phyloP scores from a whole-genome alignment of 2,888 invertebrate species.

The Lycia hirtaria region DNA sequence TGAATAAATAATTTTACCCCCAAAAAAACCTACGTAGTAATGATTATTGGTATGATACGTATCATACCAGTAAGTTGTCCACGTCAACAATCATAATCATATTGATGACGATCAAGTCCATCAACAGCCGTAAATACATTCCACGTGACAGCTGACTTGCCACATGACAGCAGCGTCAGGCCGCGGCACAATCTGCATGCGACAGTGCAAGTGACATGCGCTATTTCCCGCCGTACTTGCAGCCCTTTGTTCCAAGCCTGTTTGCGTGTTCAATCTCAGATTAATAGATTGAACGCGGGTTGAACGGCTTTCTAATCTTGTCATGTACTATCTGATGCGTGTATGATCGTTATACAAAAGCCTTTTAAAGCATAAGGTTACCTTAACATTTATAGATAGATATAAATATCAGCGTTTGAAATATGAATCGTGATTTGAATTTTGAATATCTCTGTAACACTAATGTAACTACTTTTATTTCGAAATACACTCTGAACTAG shows the following conservation, averaged over 20 bases:
- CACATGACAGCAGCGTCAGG: constrained; percentile 12
- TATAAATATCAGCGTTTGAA: too few relatives aligned
- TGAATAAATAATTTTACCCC: too few relatives aligned
- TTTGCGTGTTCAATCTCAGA: constrained; percentile 19
- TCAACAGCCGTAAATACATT: too few relatives aligned
- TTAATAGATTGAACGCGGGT: constrained; percentile 14
- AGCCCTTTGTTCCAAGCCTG: constrained; percentile 18
- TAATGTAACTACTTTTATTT: too few relatives aligned
- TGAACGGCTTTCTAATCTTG: constrained; percentile 13
- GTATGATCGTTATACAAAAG: constrained; percentile 5
- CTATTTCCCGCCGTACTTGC: constrained; percentile 20
- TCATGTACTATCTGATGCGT: constrained; percentile 10
- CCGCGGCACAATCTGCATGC: constrained; percentile 23
- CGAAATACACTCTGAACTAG: too few relatives aligned
- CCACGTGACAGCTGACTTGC: not conserved
- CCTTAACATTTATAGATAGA: not conserved
- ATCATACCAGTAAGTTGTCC: too few relatives aligned
- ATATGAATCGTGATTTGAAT: too few relatives aligned
- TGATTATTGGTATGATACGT: too few relatives aligned
- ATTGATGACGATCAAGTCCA: too few relatives aligned
- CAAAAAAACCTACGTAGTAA: too few relatives aligned
- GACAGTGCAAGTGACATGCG: constrained; percentile 22
- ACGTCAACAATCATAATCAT: too few relatives aligned
- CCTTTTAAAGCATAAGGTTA: not conserved
- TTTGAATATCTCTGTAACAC: too few relatives aligned